Evolutionary conservation across 2,888 invertebrate species (phyloP), one percentile per base, ranked within the genome.

Genomic region (Hyalella azteca): DNA sequence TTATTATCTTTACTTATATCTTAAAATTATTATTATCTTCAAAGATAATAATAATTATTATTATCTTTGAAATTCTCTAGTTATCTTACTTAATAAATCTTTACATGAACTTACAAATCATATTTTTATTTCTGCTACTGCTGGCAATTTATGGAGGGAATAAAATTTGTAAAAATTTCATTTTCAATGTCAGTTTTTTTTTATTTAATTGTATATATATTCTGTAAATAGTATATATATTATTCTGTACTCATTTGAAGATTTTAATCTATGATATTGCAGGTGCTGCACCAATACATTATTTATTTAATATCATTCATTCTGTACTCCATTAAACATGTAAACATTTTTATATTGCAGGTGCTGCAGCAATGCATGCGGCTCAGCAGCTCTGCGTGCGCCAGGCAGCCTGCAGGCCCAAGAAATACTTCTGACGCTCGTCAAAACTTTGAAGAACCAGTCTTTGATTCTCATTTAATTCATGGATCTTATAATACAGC

Each of bases 281-380:
- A 9, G 3, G 49, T 49, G 49, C 7, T n/a, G 4, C 15, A 49
- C 4, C 4, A 26, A 54, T 7, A 54, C 2, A 15, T 54, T 26
- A 5, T 54, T 54, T 5, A 54, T 26, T 2, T 54, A 3, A 11
- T 15, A 22, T 11, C 45, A 45, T 7, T 7, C 15, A 45, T 11
- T 54, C 4, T 54, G 5, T 22, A 22, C 22, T 26, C n/a, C n/a
- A 45, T 60, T 19, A 15, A 1, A 15, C 4, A 60, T 60, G 1
- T 5, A 4, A 3, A 26, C 29, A 4, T 60, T 9, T 60, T 19
- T 15, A 3, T 60, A 4, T 3, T 60, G 32, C 36, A 60, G 60
- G 32, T 60, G 36, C 36, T 60, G 36, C 60, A 36, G 36, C 60
- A 60, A 19, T 60, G 60, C 36, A 36, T 60, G 60, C 32, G 60